Percentiles rank a stretch among this genome's conserved stretches.
Evolutionary conservation across 2,113 vertebrate species (phyloP).

Genomic region (Bombycilla garrulus): DNA sequence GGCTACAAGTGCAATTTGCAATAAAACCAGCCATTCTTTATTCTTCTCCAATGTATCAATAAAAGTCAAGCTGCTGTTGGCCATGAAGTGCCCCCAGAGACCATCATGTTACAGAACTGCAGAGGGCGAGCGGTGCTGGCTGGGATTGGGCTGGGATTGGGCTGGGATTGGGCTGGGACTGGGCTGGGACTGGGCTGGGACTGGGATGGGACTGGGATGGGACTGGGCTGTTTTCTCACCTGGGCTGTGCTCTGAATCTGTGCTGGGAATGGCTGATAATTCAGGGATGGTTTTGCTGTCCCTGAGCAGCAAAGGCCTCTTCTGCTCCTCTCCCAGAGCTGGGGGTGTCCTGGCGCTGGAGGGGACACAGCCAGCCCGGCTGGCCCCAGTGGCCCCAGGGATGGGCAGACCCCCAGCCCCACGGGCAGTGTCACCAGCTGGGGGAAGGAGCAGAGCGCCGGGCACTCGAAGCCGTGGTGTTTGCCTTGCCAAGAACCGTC

Average conservation of each 20-base stretch:
- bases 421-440: not conserved
- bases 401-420: not conserved
- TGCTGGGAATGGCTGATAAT: not conserved
- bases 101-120: not conserved
- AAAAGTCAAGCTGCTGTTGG: not conserved
- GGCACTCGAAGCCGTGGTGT: fast-evolving
- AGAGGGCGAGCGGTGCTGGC: not conserved
- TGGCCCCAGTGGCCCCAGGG: not conserved
- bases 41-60: not conserved
- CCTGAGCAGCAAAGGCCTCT: not conserved
- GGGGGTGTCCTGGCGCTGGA: not conserved
- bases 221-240: not conserved
- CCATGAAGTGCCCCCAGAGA: not conserved
- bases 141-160: not conserved
- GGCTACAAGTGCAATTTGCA: not conserved
- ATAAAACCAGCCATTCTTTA: not conserved
- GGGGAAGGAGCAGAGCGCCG: not conserved
- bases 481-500: not conserved
- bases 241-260: not conserved
- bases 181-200: too few relatives aligned
- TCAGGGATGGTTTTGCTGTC: not conserved
- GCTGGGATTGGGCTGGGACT: too few relatives aligned
- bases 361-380: not conserved
- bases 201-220: too few relatives aligned
- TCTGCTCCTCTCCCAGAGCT: not conserved